Evolutionary conservation across 2,113 vertebrate species (phyloP), one percentile per base, ranked within the genome.

Genomic region (Atlantisia rogersi): DNA sequence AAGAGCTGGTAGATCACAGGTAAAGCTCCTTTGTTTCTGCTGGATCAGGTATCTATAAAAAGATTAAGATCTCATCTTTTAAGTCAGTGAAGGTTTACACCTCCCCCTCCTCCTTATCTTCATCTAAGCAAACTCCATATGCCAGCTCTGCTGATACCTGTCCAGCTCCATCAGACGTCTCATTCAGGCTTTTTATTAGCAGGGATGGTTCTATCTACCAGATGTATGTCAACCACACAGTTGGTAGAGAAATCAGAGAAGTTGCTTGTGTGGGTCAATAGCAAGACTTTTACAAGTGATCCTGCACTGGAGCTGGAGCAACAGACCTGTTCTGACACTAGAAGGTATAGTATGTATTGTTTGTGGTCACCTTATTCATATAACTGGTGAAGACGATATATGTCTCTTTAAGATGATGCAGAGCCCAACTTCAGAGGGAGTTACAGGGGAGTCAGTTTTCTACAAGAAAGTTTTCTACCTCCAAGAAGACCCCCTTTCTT

Each of bases 281-380:
- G 48, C 7, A 55, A 28, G 21, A 11, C 2, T 77, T 76, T 20
- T 62, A 28, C 32, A 55, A 85, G 44, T 46, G 44, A 46, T 46
- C 44, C 44, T 46, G 44, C 17, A 18, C 44, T 46, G 63, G 11
- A 73, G 32, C 25, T 63, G 50, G 62, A 62, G 29, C 0, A 0
- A 62, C 11, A 22, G 35, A 48, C 4, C 2, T 20, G 25, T 53
- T 39, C 48, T 50, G 77, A 79, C 8, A 13, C 20, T 3, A n/a
- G n/a, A 12, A 82, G 8, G 2, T 7, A 24, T 1, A 32, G 14
- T 28, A 17, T 1, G 6, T 4, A 4, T 7, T 26, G 59, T 12
- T 42, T 5, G 4, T 69, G n/a, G n/a, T 68, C 29, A 13, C 14
- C 19, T 17, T 0, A 0, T 28, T 58, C 14, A 3, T 10, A 24